phyloP scores from a whole-genome alignment of 2,113 vertebrate genomes.

The Genyomyrus donnyi region DNA sequence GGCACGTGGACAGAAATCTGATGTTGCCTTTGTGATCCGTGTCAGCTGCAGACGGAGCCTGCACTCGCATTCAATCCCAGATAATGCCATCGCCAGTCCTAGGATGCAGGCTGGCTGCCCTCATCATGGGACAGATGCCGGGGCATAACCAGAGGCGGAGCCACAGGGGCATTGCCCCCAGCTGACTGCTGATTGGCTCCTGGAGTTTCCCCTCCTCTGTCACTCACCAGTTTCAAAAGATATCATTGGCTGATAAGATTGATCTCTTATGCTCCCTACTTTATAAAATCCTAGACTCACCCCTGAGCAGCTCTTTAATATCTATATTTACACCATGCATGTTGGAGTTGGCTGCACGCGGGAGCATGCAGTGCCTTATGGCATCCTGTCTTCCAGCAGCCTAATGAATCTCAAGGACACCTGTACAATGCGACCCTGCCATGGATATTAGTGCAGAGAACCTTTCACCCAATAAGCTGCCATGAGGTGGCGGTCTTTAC shows the following conservation, averaged over 20 bases:
- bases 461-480: not conserved
- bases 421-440: not conserved
- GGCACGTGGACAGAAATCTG: not conserved
- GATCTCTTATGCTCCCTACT: not conserved
- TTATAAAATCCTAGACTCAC: not conserved
- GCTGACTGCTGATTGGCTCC: not conserved
- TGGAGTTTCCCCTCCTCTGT: not conserved
- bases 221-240: not conserved
- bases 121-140: not conserved
- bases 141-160: not conserved
- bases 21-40: not conserved
- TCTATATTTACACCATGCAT: not conserved
- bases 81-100: not conserved
- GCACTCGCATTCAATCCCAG: not conserved
- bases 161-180: not conserved
- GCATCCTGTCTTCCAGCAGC: not conserved
- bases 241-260: not conserved
- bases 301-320: not conserved
- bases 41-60: not conserved
- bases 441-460: not conserved
- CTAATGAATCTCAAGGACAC: not conserved
- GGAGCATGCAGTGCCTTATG: not conserved
- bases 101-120: not conserved
- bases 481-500: not conserved
- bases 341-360: not conserved